Conservation (phyloP, 2,113 vertebrate genomes). For the Vimba vimba region DNA sequence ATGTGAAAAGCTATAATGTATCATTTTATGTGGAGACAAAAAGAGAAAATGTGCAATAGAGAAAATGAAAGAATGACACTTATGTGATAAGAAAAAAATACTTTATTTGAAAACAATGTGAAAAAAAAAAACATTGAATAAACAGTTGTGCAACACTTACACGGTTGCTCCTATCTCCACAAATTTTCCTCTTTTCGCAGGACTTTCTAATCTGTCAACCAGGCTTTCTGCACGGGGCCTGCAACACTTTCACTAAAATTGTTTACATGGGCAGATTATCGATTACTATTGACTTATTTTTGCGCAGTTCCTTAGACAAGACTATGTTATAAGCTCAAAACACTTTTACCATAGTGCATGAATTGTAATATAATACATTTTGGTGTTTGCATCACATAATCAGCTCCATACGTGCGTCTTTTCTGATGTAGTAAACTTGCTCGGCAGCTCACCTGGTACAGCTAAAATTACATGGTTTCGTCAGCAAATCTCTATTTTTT, state of each 20-base stretch:
- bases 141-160: no score
- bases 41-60: no score
- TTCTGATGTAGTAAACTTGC: neutral
- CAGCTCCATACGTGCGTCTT: neutral
- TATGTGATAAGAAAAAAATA: no score
- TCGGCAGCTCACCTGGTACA: neutral
- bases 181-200: no score
- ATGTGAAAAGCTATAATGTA: no score
- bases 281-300: neutral
- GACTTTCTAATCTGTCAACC: no score
- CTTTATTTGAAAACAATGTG: no score
- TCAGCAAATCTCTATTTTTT: neutral
- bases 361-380: neutral
- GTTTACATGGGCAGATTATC: neutral
- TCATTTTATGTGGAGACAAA: no score
- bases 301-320: neutral
- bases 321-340: neutral
- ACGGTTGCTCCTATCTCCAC: no score
- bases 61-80: no score
- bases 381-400: neutral
- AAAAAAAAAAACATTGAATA: no score
- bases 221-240: no score
- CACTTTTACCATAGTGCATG: neutral
- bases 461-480: neutral
- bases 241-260: neutral